Conservation (phyloP, 2,797 vertebrate genomes). For the Zalophus californianus region DNA sequence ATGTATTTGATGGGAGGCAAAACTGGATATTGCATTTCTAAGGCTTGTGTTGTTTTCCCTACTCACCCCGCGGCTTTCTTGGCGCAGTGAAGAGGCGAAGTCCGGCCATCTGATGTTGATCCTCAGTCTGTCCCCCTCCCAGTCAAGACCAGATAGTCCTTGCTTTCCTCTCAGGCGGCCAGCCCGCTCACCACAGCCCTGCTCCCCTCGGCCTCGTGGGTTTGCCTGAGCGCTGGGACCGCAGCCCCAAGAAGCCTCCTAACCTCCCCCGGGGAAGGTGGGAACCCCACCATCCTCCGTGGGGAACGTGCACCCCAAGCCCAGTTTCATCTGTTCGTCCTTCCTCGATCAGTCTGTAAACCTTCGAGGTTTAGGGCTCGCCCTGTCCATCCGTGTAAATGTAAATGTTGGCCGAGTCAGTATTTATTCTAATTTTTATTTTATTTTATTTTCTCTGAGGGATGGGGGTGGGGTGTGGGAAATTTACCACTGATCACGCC, state of each 20-base stretch:
- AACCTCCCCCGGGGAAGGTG: neutral
- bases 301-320: constrained; percentile 20
- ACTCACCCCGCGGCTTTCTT: constrained; percentile 15
- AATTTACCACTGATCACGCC: neutral
- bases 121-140: constrained; percentile 53
- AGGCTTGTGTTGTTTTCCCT: constrained; percentile 59
- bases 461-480: constrained; percentile 31
- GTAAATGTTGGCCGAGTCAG: constrained; percentile 75
- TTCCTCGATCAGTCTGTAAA: constrained; percentile 73
- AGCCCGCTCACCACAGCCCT: constrained; percentile 29
- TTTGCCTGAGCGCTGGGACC: constrained; percentile 67
- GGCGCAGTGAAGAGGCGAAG: neutral
- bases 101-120: neutral
- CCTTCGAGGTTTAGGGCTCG: constrained; percentile 15
- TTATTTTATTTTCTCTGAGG: constrained; percentile 77
- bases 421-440: constrained; percentile 78
- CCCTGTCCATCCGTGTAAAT: constrained; percentile 72
- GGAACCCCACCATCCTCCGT: neutral
- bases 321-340: neutral
- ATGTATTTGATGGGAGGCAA: constrained; percentile 4
- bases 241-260: constrained; percentile 3
- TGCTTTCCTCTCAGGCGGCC: constrained; percentile 52
- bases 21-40: constrained; percentile 22
- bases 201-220: neutral
- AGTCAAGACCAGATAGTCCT: constrained; percentile 33